phyloP scores from a whole-genome alignment of 2,797 vertebrate genomes.

The Pipistrellus pipistrellus region DNA sequence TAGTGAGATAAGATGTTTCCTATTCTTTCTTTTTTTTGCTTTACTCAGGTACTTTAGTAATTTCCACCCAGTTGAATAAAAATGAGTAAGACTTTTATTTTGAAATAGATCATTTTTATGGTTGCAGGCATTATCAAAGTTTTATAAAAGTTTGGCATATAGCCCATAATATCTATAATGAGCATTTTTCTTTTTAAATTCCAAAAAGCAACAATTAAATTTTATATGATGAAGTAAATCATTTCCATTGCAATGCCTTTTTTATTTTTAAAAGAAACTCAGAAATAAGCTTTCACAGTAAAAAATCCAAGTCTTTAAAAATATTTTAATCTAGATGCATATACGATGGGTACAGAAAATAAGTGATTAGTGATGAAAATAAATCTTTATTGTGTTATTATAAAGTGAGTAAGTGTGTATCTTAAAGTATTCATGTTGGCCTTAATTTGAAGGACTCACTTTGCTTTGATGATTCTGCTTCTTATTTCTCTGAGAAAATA shows the following conservation, averaged over 20 bases:
- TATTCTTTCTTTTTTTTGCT: slow-evolving; percentile 21
- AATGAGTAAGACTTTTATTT: slow-evolving; percentile 70
- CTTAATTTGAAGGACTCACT: slow-evolving; percentile 55
- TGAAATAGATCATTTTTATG: slow-evolving; percentile 76
- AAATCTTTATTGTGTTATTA: not conserved
- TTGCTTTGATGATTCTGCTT: not conserved
- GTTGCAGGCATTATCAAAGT: slow-evolving; percentile 64
- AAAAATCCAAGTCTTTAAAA: slow-evolving; percentile 64
- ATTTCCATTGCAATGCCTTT: slow-evolving; percentile 35
- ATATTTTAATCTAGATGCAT: slow-evolving; percentile 56
- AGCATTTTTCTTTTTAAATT: slow-evolving; percentile 70
- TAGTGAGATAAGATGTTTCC: not conserved
- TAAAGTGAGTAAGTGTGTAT: not conserved
- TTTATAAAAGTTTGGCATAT: slow-evolving; percentile 80
- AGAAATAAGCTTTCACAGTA: slow-evolving; percentile 68
- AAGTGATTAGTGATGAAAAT: not conserved
- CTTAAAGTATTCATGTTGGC: slow-evolving; percentile 9
- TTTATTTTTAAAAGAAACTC: slow-evolving; percentile 69
- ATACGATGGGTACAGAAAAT: not conserved
- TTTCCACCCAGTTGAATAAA: slow-evolving; percentile 57
- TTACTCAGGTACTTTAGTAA: slow-evolving; percentile 61
- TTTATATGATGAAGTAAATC: slow-evolving; percentile 76
- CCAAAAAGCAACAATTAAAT: slow-evolving; percentile 77
- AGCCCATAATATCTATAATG: slow-evolving; percentile 71
- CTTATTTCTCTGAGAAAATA: slow-evolving; percentile 51